Evolutionary conservation across 2,888 invertebrate genomes (phyloP).

Genomic region (Polymixis lichenea): DNA sequence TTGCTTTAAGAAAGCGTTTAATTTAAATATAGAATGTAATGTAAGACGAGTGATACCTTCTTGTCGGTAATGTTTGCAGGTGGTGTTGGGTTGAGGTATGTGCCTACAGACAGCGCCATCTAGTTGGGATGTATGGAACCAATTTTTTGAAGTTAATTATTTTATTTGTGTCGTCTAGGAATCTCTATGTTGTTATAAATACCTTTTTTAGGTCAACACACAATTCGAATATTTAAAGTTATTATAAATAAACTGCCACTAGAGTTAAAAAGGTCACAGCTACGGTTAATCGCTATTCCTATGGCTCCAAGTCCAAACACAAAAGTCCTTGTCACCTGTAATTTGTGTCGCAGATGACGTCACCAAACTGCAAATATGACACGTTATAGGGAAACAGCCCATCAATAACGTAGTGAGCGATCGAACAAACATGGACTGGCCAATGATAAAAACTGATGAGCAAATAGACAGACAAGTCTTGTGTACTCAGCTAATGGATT

Average conservation of each 20-base stretch:
- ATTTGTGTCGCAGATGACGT: slow-evolving; percentile 73
- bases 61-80: slow-evolving; percentile 28
- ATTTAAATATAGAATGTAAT: slow-evolving; percentile 64
- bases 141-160: neutral
- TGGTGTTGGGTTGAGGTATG: slow-evolving; percentile 20
- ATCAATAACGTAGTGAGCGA: slow-evolving; percentile 90
- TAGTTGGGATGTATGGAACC: slow-evolving; percentile 43
- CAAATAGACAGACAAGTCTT: slow-evolving; percentile 89
- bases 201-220: too few species aligned
- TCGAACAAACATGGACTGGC: slow-evolving; percentile 88
- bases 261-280: neutral
- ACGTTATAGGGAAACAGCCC: slow-evolving; percentile 82
- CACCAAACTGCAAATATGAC: slow-evolving; percentile 70
- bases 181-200: too few species aligned
- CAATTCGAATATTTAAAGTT: too few species aligned
- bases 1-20: slow-evolving; percentile 65
- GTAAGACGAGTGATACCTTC: slow-evolving; percentile 50
- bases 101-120: slow-evolving; percentile 60
- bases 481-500: slow-evolving; percentile 91
- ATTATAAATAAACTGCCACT: too few species aligned
- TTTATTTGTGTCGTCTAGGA: too few species aligned
- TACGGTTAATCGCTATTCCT: slow-evolving; percentile 41
- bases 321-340: slow-evolving; percentile 69
- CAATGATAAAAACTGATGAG: slow-evolving; percentile 91
- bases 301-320: slow-evolving; percentile 46